A percentile compares a stretch with the other conserved stretches of the same genome.
phyloP scores from a whole-genome alignment of 2,113 vertebrate genomes.

The Aramus guarauna region DNA sequence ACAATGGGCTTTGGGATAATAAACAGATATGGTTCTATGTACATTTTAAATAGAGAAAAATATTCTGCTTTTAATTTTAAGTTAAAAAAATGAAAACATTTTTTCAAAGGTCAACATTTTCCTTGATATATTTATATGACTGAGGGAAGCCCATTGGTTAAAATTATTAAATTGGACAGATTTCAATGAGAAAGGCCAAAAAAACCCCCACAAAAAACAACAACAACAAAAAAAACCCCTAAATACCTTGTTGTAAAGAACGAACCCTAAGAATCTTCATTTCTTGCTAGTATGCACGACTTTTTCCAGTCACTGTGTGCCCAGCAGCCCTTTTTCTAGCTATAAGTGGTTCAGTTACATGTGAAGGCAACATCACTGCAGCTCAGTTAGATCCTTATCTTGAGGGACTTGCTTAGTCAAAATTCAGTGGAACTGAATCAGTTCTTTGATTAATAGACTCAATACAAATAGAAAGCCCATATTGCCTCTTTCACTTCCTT shows the following conservation, averaged over 20 bases:
- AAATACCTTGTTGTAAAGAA: neutral
- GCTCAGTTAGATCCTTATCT: neutral
- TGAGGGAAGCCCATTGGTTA: neutral
- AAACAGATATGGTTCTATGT: neutral
- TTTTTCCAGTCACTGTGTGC: neutral
- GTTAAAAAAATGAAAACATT: neutral
- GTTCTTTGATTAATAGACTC: neutral
- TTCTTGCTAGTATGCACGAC: neutral
- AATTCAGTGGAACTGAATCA: neutral
- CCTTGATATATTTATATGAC: neutral
- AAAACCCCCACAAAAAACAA: too few species aligned
- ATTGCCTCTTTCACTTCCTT: neutral
- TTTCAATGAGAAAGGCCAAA: neutral
- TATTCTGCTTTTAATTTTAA: neutral
- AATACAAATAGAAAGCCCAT: neutral
- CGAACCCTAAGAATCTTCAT: neutral
- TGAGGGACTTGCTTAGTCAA: neutral
- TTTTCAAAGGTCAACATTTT: neutral
- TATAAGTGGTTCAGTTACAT: neutral
- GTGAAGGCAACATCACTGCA: neutral
- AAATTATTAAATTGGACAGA: neutral
- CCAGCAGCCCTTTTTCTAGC: neutral
- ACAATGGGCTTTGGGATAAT: neutral
- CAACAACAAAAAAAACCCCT: neutral
- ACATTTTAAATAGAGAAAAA: neutral